phyloP scores from a whole-genome alignment of 2,888 invertebrate species.

The Orthonychiurus folsomi region DNA sequence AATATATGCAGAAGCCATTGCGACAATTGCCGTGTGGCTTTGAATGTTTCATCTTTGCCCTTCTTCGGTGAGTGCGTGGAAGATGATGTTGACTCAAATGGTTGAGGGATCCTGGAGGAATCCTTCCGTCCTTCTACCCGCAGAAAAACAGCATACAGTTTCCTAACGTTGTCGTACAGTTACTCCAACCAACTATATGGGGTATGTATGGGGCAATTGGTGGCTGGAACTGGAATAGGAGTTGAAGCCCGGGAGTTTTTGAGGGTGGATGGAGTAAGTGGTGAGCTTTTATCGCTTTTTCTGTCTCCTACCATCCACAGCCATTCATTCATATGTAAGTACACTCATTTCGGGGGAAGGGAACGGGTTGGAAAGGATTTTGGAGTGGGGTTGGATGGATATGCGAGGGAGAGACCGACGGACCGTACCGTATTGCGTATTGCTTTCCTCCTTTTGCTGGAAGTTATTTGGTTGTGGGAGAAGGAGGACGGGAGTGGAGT shows the following conservation, averaged over 20 bases:
- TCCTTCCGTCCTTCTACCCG: neutral
- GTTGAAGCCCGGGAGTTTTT: neutral
- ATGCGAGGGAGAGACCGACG: neutral
- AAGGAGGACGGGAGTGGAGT: neutral
- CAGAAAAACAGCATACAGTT: no score
- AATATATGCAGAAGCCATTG: no score
- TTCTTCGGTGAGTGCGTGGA: no score
- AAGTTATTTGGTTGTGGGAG: neutral
- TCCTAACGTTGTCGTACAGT: no score
- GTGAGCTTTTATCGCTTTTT: neutral
- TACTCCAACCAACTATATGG: no score
- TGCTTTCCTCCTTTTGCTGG: neutral
- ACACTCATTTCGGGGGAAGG: neutral
- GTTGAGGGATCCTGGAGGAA: neutral
- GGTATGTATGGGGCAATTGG: no score
- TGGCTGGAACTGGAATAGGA: neutral
- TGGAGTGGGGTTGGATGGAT: neutral
- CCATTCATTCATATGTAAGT: neutral
- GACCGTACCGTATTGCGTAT: neutral
- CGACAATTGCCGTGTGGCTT: no score
- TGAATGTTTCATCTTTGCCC: no score
- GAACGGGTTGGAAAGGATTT: neutral
- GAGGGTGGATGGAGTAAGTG: neutral
- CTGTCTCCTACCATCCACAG: neutral
- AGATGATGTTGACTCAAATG: neutral